These are phyloP conservation scores for Drosophila rufa DNA, from an alignment of 1,140 invertebrate genomes.

Conservation along the genomic window DNA sequence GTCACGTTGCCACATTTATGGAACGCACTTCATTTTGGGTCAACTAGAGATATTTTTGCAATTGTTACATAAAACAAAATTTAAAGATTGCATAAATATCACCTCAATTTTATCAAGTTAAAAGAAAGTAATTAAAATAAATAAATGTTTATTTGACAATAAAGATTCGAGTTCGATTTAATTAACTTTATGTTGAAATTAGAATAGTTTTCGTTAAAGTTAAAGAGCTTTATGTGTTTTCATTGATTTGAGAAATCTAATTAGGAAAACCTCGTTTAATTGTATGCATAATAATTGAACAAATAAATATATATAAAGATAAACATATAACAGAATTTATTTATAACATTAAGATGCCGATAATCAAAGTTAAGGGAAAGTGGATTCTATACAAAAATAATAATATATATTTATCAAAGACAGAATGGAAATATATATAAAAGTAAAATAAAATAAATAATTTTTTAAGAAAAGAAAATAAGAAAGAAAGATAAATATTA, in stretches of 20 bases:
- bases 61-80: not conserved
- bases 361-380: not conserved
- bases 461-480: not conserved
- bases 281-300: not conserved
- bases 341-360: not conserved
- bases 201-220: not conserved
- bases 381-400: no score
- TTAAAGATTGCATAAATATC: not conserved
- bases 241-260: not conserved
- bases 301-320: not conserved
- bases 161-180: not conserved
- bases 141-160: not conserved
- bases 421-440: no score
- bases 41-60: not conserved
- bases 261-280: not conserved
- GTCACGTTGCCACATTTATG: constrained; percentile 35
- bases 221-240: no score
- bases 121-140: not conserved
- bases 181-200: not conserved
- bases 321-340: no score
- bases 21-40: constrained; percentile 7
- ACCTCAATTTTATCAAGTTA: not conserved
- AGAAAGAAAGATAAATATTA: no score
- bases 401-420: no score
- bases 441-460: not conserved